Percentiles rank a stretch among this genome's conserved stretches.
These are phyloP conservation scores for Dromius quadrimaculatus DNA, from an alignment of 2,888 invertebrate genomes.

Conservation along the genomic window DNA sequence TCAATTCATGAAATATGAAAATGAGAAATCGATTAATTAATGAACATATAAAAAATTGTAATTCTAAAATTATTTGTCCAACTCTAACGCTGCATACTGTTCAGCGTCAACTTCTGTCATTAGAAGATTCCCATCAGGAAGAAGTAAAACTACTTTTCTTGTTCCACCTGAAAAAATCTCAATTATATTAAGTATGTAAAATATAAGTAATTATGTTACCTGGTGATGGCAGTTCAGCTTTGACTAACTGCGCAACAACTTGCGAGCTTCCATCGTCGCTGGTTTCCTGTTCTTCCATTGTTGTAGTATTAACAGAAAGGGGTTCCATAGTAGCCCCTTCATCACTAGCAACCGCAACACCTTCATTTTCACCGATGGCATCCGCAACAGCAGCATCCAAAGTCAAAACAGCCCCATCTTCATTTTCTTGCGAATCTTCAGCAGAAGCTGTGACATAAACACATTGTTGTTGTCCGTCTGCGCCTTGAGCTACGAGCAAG, in stretches of 20 bases:
- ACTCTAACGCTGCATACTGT: constrained; percentile 77
- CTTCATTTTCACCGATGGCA: constrained; percentile 56
- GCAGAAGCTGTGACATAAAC: constrained; percentile 75
- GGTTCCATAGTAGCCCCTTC: constrained; percentile 65
- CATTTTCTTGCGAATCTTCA: constrained; percentile 69
- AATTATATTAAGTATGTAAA: constrained; percentile 15
- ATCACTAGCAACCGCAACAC: constrained; percentile 63
- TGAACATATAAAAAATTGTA: constrained; percentile 13
- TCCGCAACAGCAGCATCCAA: constrained; percentile 59
- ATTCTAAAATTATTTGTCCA: constrained; percentile 61
- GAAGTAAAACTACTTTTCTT: constrained; percentile 83
- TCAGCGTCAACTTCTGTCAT: constrained; percentile 90
- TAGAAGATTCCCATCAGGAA: constrained; percentile 88
- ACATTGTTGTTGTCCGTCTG: constrained; percentile 81
- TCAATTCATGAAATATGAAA: background rate
- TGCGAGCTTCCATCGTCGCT: constrained; percentile 74
- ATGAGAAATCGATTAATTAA: background rate
- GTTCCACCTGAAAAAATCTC: constrained; percentile 79
- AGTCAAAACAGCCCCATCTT: constrained; percentile 68
- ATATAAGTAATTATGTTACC: constrained; percentile 67
- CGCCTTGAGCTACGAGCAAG: constrained; percentile 78
- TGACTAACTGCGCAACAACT: constrained; percentile 87
- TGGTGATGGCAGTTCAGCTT: constrained; percentile 86
- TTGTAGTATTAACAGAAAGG: constrained; percentile 66
- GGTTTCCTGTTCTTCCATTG: constrained; percentile 70